Base-by-base conservation (phyloP, 2,113 vertebrate genomes). In the Phoxinus phoxinus region DNA sequence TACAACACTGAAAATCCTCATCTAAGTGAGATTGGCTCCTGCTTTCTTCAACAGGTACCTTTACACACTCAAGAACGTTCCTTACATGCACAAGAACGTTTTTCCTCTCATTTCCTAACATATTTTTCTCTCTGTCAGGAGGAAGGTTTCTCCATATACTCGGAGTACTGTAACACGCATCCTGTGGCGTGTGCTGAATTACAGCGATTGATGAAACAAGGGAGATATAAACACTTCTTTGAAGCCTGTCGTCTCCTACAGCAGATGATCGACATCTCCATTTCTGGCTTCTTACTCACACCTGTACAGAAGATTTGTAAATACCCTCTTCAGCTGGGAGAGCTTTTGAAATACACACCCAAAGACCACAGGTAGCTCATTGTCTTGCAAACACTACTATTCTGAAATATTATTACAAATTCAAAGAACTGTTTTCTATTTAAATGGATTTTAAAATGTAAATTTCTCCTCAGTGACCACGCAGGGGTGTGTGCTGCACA, bases 261-360 rank as follows among this genome's bases (percentile, higher is more conserved):
- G 92, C 97, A 99, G 93, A 99, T 99, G 98, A 99, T 99, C 11
- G 96, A 99, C 93, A 99, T 99, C 83, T 97, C 97, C 59, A 95
- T 99, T 0, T 96, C 97, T 0, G 98, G 98, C 67, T 99, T 99
- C 91, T 95, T 99, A 81, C 97, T 99, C 85, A 99, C 97, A 0
- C 98, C 98, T 0, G 97, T 99, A 81, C 98, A 99, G 94, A 99
- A 99, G 94, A 99, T 99, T 93, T 99, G 98, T 90, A 99, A 99
- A 92, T 99, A 99, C 84, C 98, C 98, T 0, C 92, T 99, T 87
- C 98, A 99, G 93, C 95, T 99, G 86, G 97, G 97, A 13, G 98
- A 99, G 90, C 92, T 99, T 87, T 96, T 99, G 46, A 99, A 99
- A 89, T 99, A 98, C 88, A 99, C 98, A 71, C 95, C 96, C 3